Evolutionary conservation across 2,888 invertebrate genomes (phyloP).

Genomic region (Tetheella fluctuosa): DNA sequence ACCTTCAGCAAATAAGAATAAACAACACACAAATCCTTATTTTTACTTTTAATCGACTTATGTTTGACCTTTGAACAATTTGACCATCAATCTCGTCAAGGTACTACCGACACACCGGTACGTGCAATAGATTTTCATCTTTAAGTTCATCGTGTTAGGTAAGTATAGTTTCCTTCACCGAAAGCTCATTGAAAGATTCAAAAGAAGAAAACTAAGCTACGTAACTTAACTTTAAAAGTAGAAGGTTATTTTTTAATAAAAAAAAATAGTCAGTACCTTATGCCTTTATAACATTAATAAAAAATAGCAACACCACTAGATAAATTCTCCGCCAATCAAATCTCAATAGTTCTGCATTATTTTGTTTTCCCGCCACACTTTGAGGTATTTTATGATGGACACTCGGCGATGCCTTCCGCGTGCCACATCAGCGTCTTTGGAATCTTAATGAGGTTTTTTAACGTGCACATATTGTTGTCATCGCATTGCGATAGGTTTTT

Average conservation of each 20-base stretch:
- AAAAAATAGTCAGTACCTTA: neutral
- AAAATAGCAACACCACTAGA: neutral
- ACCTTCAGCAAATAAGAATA: too few relatives aligned
- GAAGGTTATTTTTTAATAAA: neutral
- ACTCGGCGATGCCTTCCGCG: slow-evolving; percentile 44
- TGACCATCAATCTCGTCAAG: too few relatives aligned
- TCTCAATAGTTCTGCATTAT: slow-evolving; percentile 37
- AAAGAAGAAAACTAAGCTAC: too few relatives aligned
- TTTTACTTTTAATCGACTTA: too few relatives aligned
- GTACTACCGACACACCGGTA: too few relatives aligned
- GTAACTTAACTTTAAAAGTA: too few relatives aligned
- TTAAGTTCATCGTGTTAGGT: too few relatives aligned
- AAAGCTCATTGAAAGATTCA: too few relatives aligned
- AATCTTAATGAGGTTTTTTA: slow-evolving; percentile 61
- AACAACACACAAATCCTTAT: too few relatives aligned
- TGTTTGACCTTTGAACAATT: too few relatives aligned
- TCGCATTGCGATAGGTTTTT: slow-evolving; percentile 36
- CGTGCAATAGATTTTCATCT: too few relatives aligned
- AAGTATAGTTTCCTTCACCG: too few relatives aligned
- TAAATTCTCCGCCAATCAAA: slow-evolving; percentile 20
- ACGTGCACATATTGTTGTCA: slow-evolving; percentile 35
- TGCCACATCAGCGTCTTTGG: slow-evolving; percentile 33
- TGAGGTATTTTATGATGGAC: slow-evolving; percentile 30
- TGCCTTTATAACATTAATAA: neutral
- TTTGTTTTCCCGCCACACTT: slow-evolving; percentile 46